Conservation (phyloP, 2,888 invertebrate genomes). For the Ramazzottius varieornatus region DNA sequence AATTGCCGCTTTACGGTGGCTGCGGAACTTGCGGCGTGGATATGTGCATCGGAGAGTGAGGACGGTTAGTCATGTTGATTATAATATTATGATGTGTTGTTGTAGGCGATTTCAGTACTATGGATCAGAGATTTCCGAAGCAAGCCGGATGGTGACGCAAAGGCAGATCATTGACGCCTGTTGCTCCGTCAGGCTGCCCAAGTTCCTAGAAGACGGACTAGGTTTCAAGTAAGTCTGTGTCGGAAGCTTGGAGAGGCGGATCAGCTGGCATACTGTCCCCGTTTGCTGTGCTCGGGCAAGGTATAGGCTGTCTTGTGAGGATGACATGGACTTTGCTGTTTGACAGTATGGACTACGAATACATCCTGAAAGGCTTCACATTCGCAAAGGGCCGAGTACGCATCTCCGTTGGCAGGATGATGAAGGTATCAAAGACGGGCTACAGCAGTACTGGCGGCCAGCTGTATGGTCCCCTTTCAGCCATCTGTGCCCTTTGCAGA, state of each 20-base stretch:
- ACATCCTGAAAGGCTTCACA: not conserved
- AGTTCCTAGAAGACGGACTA: not conserved
- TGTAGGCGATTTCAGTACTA: not conserved
- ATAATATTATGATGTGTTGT: no score
- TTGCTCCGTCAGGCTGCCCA: not conserved
- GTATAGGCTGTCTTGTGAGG: not conserved
- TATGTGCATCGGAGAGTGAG: no score
- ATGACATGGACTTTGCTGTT: no score
- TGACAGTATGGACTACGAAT: conserved; percentile 1
- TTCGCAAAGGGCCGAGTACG: not conserved
- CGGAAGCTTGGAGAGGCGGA: no score
- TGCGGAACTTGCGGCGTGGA: no score
- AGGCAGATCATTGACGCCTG: not conserved
- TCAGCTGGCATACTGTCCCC: no score
- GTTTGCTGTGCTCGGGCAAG: not conserved
- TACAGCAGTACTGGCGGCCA: no score
- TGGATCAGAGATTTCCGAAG: not conserved
- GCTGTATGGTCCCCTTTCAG: no score
- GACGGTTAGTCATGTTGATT: no score
- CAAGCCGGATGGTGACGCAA: not conserved
- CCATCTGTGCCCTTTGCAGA: no score
- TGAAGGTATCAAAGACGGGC: not conserved
- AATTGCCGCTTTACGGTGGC: no score
- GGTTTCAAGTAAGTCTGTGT: not conserved
- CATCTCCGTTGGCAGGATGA: not conserved